These are phyloP conservation scores for Exephanes ischioxanthus DNA, from an alignment of 2,888 invertebrate species.

Conservation along the genomic window DNA sequence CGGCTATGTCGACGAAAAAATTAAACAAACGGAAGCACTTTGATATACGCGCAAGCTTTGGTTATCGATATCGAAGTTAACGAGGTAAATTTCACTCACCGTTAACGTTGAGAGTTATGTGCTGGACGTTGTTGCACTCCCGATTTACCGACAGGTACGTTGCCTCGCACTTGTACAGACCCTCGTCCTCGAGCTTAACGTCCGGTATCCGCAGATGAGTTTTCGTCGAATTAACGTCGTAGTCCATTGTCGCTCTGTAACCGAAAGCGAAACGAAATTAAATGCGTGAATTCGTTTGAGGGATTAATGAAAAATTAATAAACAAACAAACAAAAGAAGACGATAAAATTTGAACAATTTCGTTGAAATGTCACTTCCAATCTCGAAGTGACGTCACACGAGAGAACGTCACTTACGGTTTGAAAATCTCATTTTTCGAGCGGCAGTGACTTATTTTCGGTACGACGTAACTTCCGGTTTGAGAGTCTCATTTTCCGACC, in stretches of 20 bases:
- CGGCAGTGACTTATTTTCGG: too few relatives aligned
- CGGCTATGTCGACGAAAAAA: neutral
- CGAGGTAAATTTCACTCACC: slow-evolving; percentile 87
- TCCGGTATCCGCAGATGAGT: slow-evolving; percentile 90
- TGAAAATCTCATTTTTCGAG: too few relatives aligned
- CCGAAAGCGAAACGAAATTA: slow-evolving; percentile 9
- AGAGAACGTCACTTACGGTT: too few relatives aligned
- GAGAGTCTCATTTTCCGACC: too few relatives aligned
- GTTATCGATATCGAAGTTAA: neutral
- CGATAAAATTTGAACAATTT: too few relatives aligned
- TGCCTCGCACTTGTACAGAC: slow-evolving; percentile 93
- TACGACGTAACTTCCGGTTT: too few relatives aligned
- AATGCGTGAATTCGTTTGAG: neutral
- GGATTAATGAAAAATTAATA: neutral
- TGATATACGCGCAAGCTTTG: neutral
- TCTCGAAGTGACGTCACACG: too few relatives aligned
- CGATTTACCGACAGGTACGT: slow-evolving; percentile 91
- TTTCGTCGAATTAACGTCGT: slow-evolving; percentile 88
- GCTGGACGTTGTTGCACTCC: slow-evolving; percentile 93
- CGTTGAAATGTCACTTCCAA: too few relatives aligned
- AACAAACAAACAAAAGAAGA: neutral
- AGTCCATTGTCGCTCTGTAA: slow-evolving; percentile 90
- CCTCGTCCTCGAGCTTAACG: slow-evolving; percentile 91
- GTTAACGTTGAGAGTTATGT: slow-evolving; percentile 91
- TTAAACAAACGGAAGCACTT: neutral